Conservation (phyloP, 2,113 vertebrate species). For the Vireo altiloquus region DNA sequence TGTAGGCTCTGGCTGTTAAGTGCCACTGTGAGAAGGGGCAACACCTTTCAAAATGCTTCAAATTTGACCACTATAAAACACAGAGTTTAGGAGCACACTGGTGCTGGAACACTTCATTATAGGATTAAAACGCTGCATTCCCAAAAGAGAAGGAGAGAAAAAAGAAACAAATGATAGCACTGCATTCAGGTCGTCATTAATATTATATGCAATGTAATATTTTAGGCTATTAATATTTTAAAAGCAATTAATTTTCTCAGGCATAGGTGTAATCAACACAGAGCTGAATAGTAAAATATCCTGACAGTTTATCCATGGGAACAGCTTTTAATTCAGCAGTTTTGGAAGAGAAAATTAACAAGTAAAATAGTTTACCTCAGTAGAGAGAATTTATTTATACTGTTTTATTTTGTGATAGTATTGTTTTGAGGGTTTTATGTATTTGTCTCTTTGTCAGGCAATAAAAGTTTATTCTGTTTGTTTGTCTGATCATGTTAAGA, state of each 20-base stretch:
- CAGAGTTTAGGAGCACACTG: background rate
- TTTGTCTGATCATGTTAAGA: slow-evolving; percentile 4
- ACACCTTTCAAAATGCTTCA: background rate
- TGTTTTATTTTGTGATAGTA: background rate
- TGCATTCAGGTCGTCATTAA: background rate
- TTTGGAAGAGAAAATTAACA: background rate
- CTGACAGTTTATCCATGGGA: background rate
- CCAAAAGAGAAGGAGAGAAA: background rate
- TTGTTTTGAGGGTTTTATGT: background rate
- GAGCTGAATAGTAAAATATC: background rate
- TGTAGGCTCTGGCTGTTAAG: background rate
- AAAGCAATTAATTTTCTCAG: background rate
- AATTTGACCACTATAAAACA: background rate
- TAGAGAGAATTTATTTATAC: background rate
- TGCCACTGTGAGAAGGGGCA: background rate
- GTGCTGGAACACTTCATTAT: background rate
- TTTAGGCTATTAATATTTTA: background rate
- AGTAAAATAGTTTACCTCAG: slow-evolving; percentile 6
- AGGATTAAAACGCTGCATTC: background rate
- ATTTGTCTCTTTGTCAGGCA: background rate
- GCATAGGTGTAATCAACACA: background rate
- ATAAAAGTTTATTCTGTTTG: slow-evolving; percentile 19
- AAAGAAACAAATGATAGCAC: background rate
- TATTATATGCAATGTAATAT: background rate
- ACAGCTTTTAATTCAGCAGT: background rate